Percentiles rank a stretch among this genome's conserved stretches.
Conservation (phyloP, 2,888 invertebrate species). For the Unio delphinus region DNA sequence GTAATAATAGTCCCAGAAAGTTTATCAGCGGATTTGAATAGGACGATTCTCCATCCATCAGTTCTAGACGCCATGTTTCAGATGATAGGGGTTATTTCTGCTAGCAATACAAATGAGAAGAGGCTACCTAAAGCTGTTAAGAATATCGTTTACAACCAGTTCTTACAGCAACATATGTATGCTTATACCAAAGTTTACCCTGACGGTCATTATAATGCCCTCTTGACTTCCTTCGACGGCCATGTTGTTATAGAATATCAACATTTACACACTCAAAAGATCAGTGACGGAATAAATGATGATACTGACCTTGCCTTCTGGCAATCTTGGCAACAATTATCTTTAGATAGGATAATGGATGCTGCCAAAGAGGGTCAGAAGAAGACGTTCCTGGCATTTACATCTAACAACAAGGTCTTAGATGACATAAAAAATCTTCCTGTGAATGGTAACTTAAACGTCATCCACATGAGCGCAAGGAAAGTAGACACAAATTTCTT, state of each 20-base stretch:
- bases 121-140: conserved; percentile 37
- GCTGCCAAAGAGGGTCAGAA: too few relatives aligned
- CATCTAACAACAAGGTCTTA: too few relatives aligned
- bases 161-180: conserved; percentile 35
- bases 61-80: conserved; percentile 47
- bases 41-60: conserved; percentile 42
- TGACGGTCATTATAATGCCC: conserved; percentile 34
- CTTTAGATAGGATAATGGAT: too few relatives aligned
- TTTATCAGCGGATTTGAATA: conserved; percentile 23
- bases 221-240: conserved; percentile 37
- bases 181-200: conserved; percentile 18
- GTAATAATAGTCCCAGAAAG: conserved; percentile 28
- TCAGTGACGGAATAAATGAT: conserved; percentile 1
- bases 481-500: too few relatives aligned
- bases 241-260: conserved; percentile 42
- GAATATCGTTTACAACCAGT: conserved; percentile 24
- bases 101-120: conserved; percentile 17
- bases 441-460: too few relatives aligned
- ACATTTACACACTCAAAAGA: conserved; percentile 21
- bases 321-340: too few relatives aligned
- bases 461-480: too few relatives aligned
- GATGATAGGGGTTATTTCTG: conserved; percentile 31
- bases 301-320: conserved; percentile 3
- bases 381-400: too few relatives aligned
- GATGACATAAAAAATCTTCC: too few relatives aligned